phyloP scores from a whole-genome alignment of 2,113 vertebrate genomes.

The Thermophis baileyi region DNA sequence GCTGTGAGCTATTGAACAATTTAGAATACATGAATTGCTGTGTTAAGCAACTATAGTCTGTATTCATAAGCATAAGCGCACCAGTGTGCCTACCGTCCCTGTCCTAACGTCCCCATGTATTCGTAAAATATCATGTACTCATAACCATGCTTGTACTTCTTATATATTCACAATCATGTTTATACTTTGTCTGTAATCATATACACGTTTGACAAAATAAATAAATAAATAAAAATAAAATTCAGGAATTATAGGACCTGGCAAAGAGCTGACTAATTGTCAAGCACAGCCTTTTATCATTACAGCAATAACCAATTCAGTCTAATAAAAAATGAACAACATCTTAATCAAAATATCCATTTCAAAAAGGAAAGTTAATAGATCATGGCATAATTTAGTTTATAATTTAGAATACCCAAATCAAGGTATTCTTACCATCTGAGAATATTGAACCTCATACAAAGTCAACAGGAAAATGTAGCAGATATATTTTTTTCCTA shows the following conservation, averaged over 20 bases:
- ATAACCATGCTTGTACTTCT: too few species aligned
- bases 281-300: conserved; percentile 40
- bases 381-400: conserved; percentile 6
- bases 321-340: conserved; percentile 43
- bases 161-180: too few species aligned
- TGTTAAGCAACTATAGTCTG: conserved; percentile 48
- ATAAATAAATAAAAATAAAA: too few species aligned
- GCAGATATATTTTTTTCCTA: not conserved
- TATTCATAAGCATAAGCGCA: too few species aligned
- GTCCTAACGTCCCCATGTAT: too few species aligned
- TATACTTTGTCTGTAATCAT: too few species aligned
- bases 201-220: too few species aligned
- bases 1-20: conserved; percentile 51
- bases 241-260: conserved; percentile 47
- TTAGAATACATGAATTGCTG: conserved; percentile 40
- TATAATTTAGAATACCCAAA: conserved; percentile 40
- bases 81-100: too few species aligned
- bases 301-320: conserved; percentile 36
- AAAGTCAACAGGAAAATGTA: not conserved
- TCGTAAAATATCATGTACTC: too few species aligned
- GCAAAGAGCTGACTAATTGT: conserved; percentile 54
- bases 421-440: conserved; percentile 8
- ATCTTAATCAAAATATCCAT: conserved; percentile 11
- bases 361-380: conserved; percentile 38
- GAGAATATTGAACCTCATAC: not conserved